phyloP scores from a whole-genome alignment of 2,113 vertebrate genomes.

The Pterocles gutturalis region DNA sequence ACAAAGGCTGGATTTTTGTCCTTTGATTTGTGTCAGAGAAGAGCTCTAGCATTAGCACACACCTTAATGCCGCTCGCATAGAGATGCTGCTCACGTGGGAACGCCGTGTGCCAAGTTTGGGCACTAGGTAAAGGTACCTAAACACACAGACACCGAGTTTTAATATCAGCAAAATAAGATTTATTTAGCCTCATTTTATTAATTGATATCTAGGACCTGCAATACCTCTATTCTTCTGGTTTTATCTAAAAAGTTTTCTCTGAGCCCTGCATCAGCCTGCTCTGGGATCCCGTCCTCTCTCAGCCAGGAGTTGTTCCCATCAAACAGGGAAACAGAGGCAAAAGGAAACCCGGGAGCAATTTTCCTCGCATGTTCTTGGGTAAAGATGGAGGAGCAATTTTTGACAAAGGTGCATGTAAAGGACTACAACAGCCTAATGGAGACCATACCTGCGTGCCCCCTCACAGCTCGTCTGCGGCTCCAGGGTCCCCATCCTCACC shows the following conservation, averaged over 20 bases:
- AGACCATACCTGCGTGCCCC: accelerated
- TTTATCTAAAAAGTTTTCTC: background rate
- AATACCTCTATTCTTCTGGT: background rate
- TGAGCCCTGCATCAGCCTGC: background rate
- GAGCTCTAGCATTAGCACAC: accelerated
- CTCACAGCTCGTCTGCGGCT: background rate
- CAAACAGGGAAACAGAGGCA: background rate
- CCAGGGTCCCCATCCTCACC: too few relatives aligned
- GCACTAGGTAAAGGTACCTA: background rate
- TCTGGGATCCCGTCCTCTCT: background rate
- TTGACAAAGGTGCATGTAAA: accelerated
- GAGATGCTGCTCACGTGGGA: background rate
- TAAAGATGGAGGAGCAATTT: background rate
- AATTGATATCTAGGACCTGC: background rate
- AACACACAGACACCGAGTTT: background rate
- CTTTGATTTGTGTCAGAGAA: background rate
- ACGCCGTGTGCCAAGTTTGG: accelerated
- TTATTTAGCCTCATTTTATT: background rate
- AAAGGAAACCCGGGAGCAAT: background rate
- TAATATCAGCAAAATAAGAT: background rate
- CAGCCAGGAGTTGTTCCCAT: background rate
- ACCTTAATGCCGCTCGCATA: background rate
- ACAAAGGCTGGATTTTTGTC: background rate
- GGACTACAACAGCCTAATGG: background rate
- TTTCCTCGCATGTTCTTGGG: background rate